Base-by-base conservation (phyloP, 2,797 vertebrate genomes). In the Falco columbarius region DNA sequence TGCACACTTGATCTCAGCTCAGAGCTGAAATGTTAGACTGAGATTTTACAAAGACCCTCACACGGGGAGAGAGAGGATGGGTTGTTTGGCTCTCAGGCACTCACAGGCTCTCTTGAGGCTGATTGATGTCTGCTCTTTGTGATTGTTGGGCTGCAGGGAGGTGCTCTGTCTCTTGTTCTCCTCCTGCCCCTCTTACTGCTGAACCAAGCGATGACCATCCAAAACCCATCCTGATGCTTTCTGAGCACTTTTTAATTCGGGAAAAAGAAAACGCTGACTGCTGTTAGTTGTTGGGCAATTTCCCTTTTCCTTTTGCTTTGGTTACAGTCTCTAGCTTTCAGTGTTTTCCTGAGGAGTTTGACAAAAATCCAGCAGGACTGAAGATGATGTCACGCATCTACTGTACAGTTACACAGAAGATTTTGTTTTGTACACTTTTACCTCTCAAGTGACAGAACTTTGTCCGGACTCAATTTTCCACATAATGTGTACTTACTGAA, bases 221-320 rank as follows among this genome's bases (percentile, higher is more conserved):
- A 52, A 82, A 86, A 30, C 11, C 14, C 19, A 76, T 68, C 27
- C 46, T 75, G 42, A 38, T 0, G 2, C 20, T 92, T 92, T 44
- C 44, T 44, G 56, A 56, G n/a, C 19, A 12, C 38, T 86, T 80
- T 91, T 49, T 49, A 26, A 49, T 34, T 80, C 77, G 82, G 20
- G 26, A 46, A 73, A 47, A 47, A 92, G 49, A 74, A 91, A 86
- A 56, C 1, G 3, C 17, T 74, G 52, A 49, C 66, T 91, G 56
- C 42, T 86, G 32, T 73, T 87, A 84, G 66, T 56, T 85, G 63
- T 75, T 89, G 65, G 46, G 55, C 71, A 89, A 21, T 63, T 96
- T 92, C 21, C 18, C 14, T 76, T 92, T 92, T 65, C 36, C 8
- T 80, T 96, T 90, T 95, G 70, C 70, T 95, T 93, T 95, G 91